Percentiles rank a stretch among this genome's conserved stretches.
These are phyloP conservation scores for Apis cerana DNA, from an alignment of 1,140 invertebrate species.

Conservation along the genomic window DNA sequence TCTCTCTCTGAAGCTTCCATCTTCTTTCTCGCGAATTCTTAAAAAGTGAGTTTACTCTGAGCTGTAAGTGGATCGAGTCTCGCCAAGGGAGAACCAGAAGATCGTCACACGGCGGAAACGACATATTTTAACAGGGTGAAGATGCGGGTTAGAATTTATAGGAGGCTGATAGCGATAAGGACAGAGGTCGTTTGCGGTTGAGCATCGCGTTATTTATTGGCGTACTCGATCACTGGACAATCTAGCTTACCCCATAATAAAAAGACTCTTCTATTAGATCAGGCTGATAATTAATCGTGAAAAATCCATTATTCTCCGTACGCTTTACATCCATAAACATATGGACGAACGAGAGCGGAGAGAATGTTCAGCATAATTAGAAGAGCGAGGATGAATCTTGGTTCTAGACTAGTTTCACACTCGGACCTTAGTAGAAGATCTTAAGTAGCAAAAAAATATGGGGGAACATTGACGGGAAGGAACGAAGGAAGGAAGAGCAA, in stretches of 20 bases:
- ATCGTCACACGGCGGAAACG: neutral
- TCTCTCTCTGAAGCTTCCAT: no score
- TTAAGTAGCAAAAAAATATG: neutral
- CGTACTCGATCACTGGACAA: neutral
- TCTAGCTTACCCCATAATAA: neutral
- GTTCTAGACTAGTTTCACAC: neutral
- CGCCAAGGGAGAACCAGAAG: neutral
- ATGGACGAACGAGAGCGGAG: no score
- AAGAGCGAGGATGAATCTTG: neutral
- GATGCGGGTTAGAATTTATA: conserved; percentile 47
- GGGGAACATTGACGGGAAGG: conserved; percentile 45
- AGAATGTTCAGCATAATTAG: no score
- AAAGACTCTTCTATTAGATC: no score
- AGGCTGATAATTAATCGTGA: neutral
- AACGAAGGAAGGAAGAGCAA: neutral
- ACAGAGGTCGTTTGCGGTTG: conserved; percentile 5
- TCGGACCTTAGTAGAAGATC: no score
- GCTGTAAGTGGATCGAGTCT: conserved; percentile 31
- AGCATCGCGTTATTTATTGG: conserved; percentile 20
- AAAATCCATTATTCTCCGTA: no score
- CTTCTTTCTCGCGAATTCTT: no score
- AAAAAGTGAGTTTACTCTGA: no score
- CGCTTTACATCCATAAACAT: no score
- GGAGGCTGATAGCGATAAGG: conserved; percentile 2
- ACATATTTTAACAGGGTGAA: conserved; percentile 19